Conservation (phyloP, 2,888 invertebrate genomes). For the Philhelius pedissequus region DNA sequence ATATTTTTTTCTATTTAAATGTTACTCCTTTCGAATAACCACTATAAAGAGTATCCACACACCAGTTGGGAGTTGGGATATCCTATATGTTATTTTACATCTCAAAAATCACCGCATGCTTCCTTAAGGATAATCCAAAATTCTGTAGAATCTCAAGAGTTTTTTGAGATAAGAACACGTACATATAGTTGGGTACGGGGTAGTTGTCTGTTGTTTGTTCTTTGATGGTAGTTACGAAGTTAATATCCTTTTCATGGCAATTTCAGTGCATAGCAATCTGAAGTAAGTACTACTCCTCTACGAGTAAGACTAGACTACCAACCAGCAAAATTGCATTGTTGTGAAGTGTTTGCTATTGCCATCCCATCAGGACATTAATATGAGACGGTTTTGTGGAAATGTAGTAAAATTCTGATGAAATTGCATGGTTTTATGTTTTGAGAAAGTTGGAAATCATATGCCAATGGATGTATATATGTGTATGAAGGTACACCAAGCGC, state of each 20-base stretch:
- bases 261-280: constrained; percentile 12
- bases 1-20: not conserved
- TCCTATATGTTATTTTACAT: constrained; percentile 9
- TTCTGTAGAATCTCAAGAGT: not conserved
- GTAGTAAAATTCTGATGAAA: constrained; percentile 33
- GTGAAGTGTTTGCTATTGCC: constrained; percentile 13
- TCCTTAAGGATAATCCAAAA: not conserved
- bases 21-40: constrained; percentile 2
- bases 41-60: too few relatives aligned
- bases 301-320: not conserved
- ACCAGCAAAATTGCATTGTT: constrained; percentile 20
- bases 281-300: not conserved
- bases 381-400: constrained; percentile 27
- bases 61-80: constrained; percentile 7
- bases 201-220: not conserved
- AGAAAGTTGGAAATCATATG: not conserved
- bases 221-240: not conserved
- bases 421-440: not conserved
- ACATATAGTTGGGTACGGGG: not conserved
- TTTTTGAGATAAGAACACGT: constrained; percentile 9
- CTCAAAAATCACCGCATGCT: too few relatives aligned
- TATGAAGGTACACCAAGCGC: not conserved
- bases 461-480: too few relatives aligned
- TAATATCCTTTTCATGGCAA: constrained; percentile 51
- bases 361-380: constrained; percentile 29